Percentiles rank a stretch among this genome's conserved stretches.
Conservation (phyloP, 2,113 vertebrate species). For the Dryoscopus gambensis region DNA sequence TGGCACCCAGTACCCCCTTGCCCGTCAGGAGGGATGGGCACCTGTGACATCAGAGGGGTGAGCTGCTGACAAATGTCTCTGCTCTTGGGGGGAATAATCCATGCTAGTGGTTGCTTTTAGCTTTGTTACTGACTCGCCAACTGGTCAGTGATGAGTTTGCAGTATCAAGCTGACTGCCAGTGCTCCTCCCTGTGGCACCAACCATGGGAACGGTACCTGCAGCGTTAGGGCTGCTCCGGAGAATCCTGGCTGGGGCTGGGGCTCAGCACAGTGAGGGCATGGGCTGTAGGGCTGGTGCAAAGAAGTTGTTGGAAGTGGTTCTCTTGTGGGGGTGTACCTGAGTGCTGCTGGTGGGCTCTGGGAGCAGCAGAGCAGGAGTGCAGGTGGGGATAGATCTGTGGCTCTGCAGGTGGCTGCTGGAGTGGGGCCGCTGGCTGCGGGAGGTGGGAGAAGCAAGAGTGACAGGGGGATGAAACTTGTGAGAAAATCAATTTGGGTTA, state of each 20-base stretch:
- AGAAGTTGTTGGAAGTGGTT: not conserved
- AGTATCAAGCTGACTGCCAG: not conserved
- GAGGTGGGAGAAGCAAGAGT: not conserved
- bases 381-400: not conserved
- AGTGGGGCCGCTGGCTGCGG: rapidly evolving
- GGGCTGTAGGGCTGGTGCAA: not conserved
- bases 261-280: not conserved
- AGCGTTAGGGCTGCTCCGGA: rapidly evolving
- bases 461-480: not conserved
- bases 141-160: not conserved
- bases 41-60: not conserved
- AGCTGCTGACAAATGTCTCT: not conserved
- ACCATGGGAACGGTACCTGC: rapidly evolving
- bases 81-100: not conserved
- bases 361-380: not conserved
- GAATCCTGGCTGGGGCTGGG: not conserved
- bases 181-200: not conserved
- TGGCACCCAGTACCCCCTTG: not conserved
- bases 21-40: not conserved
- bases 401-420: not conserved
- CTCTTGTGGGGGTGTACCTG: too few relatives aligned
- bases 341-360: not conserved
- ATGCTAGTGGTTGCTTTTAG: not conserved
- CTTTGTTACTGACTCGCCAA: not conserved
- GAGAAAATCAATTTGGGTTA: not conserved